phyloP scores from a whole-genome alignment of 2,888 invertebrate genomes.

The Timema podura region DNA sequence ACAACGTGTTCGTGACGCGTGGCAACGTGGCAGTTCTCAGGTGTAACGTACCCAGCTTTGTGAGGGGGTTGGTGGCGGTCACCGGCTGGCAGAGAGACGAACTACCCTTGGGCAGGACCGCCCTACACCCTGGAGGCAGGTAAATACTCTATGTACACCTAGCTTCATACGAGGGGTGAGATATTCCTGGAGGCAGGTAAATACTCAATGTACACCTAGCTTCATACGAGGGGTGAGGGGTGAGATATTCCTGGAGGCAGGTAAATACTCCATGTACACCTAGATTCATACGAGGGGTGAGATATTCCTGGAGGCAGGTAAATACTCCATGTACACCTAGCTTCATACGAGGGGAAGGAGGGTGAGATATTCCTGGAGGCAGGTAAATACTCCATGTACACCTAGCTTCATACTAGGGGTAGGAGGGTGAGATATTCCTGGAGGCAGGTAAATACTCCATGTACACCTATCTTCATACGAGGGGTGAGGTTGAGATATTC shows the following conservation, averaged over 20 bases:
- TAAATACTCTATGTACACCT: slow-evolving; percentile 4
- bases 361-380: not conserved
- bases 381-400: not conserved
- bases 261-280: not conserved
- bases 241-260: too few relatives aligned
- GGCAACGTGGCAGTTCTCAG: slow-evolving; percentile 41
- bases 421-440: too few relatives aligned
- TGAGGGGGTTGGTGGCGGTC: slow-evolving; percentile 31
- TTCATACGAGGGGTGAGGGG: not conserved
- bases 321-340: not conserved
- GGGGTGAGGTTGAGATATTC: not conserved
- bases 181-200: not conserved
- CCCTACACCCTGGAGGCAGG: slow-evolving; percentile 35
- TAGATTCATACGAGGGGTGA: not conserved
- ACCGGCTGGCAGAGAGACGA: slow-evolving; percentile 38
- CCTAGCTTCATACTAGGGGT: not conserved
- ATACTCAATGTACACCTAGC: not conserved
- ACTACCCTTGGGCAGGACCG: slow-evolving; percentile 31
- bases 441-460: too few relatives aligned
- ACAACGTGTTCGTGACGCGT: slow-evolving; percentile 37
- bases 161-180: not conserved
- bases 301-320: too few relatives aligned
- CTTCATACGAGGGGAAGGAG: not conserved
- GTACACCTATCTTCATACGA: not conserved
- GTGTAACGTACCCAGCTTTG: slow-evolving; percentile 36